These are phyloP conservation scores for Lepisosteus oculatus DNA, from an alignment of 2,113 vertebrate genomes.

Conservation along the genomic window DNA sequence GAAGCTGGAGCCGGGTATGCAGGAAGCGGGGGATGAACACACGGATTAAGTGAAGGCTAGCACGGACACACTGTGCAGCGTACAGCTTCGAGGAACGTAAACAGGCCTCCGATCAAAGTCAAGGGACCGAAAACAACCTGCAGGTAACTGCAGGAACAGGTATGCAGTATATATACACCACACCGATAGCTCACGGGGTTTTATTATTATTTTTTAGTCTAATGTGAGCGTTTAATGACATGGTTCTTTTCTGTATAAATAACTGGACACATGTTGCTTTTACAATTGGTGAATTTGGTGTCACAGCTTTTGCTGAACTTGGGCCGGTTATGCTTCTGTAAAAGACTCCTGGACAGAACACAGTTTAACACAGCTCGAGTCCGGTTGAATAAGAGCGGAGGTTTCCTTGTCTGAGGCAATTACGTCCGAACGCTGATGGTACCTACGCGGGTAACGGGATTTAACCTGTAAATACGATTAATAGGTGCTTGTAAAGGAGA, in stretches of 20 bases:
- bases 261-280: slow-evolving; percentile 2
- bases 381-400: too few species aligned
- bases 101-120: slow-evolving; percentile 5
- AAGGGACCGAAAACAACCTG: background rate
- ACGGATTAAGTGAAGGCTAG: slow-evolving; percentile 32
- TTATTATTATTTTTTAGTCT: background rate
- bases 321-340: too few species aligned
- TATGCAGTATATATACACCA: too few species aligned
- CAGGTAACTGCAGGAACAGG: background rate
- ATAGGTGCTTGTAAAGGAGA: too few species aligned
- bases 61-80: slow-evolving; percentile 31
- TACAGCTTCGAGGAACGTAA: background rate
- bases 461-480: too few species aligned
- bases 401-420: too few species aligned
- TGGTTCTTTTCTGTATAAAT: background rate
- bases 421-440: too few species aligned
- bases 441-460: too few species aligned
- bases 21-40: slow-evolving; percentile 39
- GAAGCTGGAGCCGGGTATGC: slow-evolving; percentile 45
- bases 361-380: too few species aligned
- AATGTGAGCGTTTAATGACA: background rate
- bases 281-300: background rate
- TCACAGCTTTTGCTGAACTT: background rate
- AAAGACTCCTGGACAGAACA: too few species aligned
- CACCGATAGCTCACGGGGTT: background rate